phyloP scores from a whole-genome alignment of 2,113 vertebrate species.

The Ophthalmolycus amberensis region DNA sequence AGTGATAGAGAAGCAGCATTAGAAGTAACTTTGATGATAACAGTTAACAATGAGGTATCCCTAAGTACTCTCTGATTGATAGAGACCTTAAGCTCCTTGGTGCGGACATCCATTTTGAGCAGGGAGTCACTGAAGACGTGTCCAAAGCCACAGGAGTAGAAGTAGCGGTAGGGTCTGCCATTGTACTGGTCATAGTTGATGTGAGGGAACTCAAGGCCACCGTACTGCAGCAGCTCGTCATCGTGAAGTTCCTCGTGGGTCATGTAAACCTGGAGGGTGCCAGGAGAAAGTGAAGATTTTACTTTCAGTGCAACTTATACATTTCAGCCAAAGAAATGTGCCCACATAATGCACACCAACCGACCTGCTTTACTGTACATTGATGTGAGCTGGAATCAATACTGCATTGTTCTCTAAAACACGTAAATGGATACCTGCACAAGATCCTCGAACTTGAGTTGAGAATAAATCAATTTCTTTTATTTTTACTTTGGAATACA shows the following conservation, averaged over 20 bases:
- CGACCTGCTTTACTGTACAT: slow-evolving; percentile 16
- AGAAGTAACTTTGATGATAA: slow-evolving; percentile 57
- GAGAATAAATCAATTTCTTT: slow-evolving; percentile 14
- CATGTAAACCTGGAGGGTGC: slow-evolving; percentile 86
- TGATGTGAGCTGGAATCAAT: slow-evolving; percentile 22
- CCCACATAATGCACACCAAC: not conserved
- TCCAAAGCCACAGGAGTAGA: slow-evolving; percentile 91
- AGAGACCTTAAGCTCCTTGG: slow-evolving; percentile 89
- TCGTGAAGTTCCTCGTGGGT: slow-evolving; percentile 88
- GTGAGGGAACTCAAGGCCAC: slow-evolving; percentile 92
- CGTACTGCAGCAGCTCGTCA: slow-evolving; percentile 84
- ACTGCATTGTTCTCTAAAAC: slow-evolving; percentile 20
- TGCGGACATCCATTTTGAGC: slow-evolving; percentile 90
- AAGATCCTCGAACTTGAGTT: not conserved
- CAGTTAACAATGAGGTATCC: slow-evolving; percentile 39
- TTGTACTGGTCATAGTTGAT: slow-evolving; percentile 89
- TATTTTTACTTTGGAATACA: slow-evolving; percentile 6
- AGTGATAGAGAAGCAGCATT: slow-evolving; percentile 11
- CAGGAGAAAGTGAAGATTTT: not conserved
- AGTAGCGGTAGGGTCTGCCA: slow-evolving; percentile 87
- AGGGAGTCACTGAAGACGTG: slow-evolving; percentile 90
- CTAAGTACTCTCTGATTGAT: slow-evolving; percentile 39
- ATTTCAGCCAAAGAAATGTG: not conserved
- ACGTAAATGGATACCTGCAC: slow-evolving; percentile 21
- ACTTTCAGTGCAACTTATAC: not conserved